These are phyloP conservation scores for Margaritifera margaritifera DNA, from an alignment of 2,888 invertebrate species.

Conservation along the genomic window DNA sequence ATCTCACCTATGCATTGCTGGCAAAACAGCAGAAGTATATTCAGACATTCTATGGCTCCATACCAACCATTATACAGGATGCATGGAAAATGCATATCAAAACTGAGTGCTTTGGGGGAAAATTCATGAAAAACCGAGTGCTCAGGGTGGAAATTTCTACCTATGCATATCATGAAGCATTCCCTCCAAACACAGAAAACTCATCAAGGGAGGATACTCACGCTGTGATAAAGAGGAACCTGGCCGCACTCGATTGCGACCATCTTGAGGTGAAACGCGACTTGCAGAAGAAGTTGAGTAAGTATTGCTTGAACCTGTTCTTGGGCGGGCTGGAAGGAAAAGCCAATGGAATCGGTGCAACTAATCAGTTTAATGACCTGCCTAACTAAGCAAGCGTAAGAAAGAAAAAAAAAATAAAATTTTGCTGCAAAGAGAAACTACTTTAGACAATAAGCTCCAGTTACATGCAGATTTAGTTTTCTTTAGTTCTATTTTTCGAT, in stretches of 20 bases:
- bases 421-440: too few species aligned
- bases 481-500: too few species aligned
- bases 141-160: not conserved
- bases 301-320: conserved; percentile 1
- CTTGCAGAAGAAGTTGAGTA: conserved; percentile 38
- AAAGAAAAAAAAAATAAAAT: too few species aligned
- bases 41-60: not conserved
- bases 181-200: conserved; percentile 3
- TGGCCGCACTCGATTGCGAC: conserved; percentile 77
- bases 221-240: conserved; percentile 94
- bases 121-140: conserved; percentile 4
- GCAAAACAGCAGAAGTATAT: conserved; percentile 8
- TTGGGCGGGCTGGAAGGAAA: conserved; percentile 15
- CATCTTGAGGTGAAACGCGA: conserved; percentile 67
- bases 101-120: not conserved
- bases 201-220: conserved; percentile 75
- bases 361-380: too few species aligned
- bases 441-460: too few species aligned
- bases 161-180: not conserved
- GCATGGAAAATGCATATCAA: conserved; percentile 5
- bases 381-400: too few species aligned
- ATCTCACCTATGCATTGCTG: too few species aligned
- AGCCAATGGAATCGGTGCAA: conserved; percentile 5
- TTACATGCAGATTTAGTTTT: too few species aligned
- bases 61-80: not conserved